A percentile compares a stretch with the other conserved stretches of the same genome.
These are phyloP conservation scores for Sebastolobus alascanus DNA, from an alignment of 2,797 vertebrate species.

Conservation along the genomic window DNA sequence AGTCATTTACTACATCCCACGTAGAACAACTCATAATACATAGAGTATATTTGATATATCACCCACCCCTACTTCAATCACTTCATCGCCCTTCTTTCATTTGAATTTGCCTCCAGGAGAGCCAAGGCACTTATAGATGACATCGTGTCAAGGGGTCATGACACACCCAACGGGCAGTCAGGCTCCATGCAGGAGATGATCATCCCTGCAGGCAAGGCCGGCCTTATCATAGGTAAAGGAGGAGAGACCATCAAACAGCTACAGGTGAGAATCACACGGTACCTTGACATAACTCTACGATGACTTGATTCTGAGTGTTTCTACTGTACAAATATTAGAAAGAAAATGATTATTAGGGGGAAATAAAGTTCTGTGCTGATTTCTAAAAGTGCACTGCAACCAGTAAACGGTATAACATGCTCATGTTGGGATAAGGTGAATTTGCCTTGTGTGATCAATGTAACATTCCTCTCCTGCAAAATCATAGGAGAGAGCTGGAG, in stretches of 20 bases:
- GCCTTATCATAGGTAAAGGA: constrained; percentile 95
- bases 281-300: neutral
- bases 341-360: neutral
- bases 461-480: neutral
- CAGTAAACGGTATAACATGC: neutral
- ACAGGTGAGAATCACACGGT: constrained; percentile 83
- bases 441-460: neutral
- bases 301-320: neutral
- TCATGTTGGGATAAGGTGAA: neutral
- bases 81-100: neutral
- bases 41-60: neutral
- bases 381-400: neutral
- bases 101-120: constrained; percentile 81
- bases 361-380: neutral
- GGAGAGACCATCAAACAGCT: constrained; percentile 97
- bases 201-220: constrained; percentile 90
- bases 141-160: constrained; percentile 93
- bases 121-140: constrained; percentile 94
- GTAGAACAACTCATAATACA: neutral
- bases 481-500: constrained; percentile 92
- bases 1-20: neutral
- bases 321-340: neutral
- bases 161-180: constrained; percentile 89
- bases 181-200: constrained; percentile 96
- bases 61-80: neutral